These are phyloP conservation scores for Caradrina clavipalpis DNA, from an alignment of 2,888 invertebrate species.

Conservation along the genomic window DNA sequence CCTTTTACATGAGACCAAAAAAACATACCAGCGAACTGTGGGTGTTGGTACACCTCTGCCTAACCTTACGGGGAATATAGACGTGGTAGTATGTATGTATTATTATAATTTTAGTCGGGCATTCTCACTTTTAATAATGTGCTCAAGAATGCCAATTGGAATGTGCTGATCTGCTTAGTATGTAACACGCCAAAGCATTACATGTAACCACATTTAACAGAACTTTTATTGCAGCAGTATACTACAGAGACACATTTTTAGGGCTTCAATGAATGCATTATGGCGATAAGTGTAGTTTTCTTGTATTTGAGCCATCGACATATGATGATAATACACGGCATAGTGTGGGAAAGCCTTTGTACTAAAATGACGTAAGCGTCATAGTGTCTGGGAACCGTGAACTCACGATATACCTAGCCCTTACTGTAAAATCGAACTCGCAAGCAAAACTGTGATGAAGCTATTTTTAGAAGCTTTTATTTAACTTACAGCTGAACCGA, in stretches of 20 bases:
- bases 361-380: neutral
- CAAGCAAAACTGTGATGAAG: too few relatives aligned
- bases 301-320: neutral
- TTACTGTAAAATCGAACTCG: neutral
- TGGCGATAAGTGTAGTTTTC: neutral
- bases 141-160: too few relatives aligned
- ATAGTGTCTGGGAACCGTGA: neutral
- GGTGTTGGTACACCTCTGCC: too few relatives aligned
- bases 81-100: neutral
- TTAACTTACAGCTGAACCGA: too few relatives aligned
- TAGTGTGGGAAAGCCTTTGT: neutral
- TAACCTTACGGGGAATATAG: too few relatives aligned
- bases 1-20: too few relatives aligned
- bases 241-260: neutral
- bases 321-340: neutral
- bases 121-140: too few relatives aligned
- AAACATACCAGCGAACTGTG: too few relatives aligned
- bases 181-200: constrained; percentile 3
- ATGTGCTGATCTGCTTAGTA: too few relatives aligned
- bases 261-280: neutral
- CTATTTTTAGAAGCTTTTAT: too few relatives aligned
- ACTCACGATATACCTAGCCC: neutral
- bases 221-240: constrained; percentile 21
- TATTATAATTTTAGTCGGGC: constrained; percentile 20
- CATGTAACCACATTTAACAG: neutral